A percentile compares a stretch with the other conserved stretches of the same genome.
These are phyloP conservation scores for Homarus gammarus DNA, from an alignment of 2,888 invertebrate species.

Conservation along the genomic window DNA sequence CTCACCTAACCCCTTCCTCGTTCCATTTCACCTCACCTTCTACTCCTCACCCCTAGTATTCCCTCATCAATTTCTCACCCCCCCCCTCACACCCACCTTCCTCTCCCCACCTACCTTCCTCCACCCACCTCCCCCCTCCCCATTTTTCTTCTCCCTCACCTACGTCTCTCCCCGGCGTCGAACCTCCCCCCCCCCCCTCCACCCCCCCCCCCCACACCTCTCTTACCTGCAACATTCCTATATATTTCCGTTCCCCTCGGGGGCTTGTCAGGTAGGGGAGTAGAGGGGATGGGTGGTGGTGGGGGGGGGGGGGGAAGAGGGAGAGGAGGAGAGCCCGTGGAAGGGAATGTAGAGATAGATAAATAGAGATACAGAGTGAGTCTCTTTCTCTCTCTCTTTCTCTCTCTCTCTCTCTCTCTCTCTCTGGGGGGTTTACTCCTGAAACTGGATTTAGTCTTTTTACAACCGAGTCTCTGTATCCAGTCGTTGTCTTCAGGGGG, in stretches of 20 bases:
- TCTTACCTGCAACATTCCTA: constrained; percentile 15
- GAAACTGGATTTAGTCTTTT: constrained; percentile 25
- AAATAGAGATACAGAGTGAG: not conserved
- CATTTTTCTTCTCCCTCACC: not conserved
- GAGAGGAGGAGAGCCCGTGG: too few species aligned
- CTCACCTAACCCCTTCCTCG: too few species aligned
- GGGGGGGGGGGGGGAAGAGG: not conserved
- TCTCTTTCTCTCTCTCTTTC: too few species aligned
- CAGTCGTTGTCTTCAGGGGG: constrained; percentile 1
- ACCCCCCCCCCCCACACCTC: not conserved
- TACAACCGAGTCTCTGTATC: not conserved
- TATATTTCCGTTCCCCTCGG: not conserved
- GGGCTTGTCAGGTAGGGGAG: not conserved
- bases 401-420: too few species aligned
- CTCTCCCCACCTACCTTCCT: not conserved
- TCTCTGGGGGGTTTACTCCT: too few species aligned
- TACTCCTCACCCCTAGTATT: too few species aligned
- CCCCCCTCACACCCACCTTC: not conserved
- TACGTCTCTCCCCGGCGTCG: not conserved
- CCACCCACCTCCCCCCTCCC: not conserved
- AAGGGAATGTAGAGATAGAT: not conserved
- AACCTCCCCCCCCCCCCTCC: not conserved
- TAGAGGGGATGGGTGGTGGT: not conserved
- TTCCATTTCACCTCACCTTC: too few species aligned
- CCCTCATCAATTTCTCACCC: not conserved